Base-by-base conservation (phyloP, 2,797 vertebrate species). In the Squalus acanthias region DNA sequence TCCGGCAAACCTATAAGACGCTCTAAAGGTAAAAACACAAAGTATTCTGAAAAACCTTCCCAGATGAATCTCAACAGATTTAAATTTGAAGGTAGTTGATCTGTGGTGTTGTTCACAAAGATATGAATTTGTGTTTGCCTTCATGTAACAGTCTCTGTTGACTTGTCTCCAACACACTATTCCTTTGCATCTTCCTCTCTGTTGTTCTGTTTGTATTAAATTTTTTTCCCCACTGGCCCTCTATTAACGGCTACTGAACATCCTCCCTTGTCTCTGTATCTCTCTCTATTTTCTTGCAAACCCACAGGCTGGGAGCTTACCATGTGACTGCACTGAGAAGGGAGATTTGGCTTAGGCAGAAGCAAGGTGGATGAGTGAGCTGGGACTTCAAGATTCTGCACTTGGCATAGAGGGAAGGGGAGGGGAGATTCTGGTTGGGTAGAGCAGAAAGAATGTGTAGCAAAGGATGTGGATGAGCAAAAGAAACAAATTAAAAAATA, bases 1-100 rank as follows among this genome's bases (percentile, higher is more conserved):
- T 98, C 98, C 0, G 98, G 98, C 96, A 98, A 97, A 93, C 98
- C 98, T 13, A 98, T 98, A 96, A 98, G 97, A 72, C 98, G 98
- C 97, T 98, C 98, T 96, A 96, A 50, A 76, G 91, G 26, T 74
- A 57, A 95, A 72, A 72, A 95, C 26, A 60, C 8, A 76, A 76
- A 95, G 46, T 29, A 95, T 76, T 76, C 70, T 76, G 70, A 74
- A 33, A 76, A 95, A 29, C 10, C 69, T 29, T 50, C 29, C 50
- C 4, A 33, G 46, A 26, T 57, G 39, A 46, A 63, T 63, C 94
- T 74, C 17, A 53, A 95, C 60, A 92, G 76, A 17, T 92, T 60
- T 65, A 39, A 93, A 46, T 46, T 46, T 8, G 65, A 7, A 67
- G 22, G n/a, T 20, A 24, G n/a, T 92, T 8, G 15, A 60, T n/a